phyloP scores from a whole-genome alignment of 2,888 invertebrate genomes.

The Nymphalis urticae region DNA sequence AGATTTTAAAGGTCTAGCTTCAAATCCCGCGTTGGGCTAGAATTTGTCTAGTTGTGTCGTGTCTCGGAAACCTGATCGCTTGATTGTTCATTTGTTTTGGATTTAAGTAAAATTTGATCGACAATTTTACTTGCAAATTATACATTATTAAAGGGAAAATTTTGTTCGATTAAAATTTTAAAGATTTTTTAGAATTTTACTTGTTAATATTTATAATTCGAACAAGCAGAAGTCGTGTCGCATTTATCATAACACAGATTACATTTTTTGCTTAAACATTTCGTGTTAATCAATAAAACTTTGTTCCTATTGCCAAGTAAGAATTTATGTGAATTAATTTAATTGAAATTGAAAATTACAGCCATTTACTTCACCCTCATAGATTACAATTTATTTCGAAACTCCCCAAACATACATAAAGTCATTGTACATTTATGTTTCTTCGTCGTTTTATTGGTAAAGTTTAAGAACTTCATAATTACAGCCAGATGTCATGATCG shows the following conservation, averaged over 20 bases:
- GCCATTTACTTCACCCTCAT: not conserved
- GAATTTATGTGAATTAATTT: not conserved
- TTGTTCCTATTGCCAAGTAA: not conserved
- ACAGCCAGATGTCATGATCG: conserved; percentile 9
- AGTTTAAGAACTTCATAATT: conserved; percentile 8
- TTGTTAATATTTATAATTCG: not conserved
- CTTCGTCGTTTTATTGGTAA: conserved; percentile 8
- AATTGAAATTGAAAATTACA: conserved; percentile 2
- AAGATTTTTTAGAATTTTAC: too few species aligned
- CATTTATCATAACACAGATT: not conserved
- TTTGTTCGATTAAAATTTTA: too few species aligned
- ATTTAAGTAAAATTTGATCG: too few species aligned
- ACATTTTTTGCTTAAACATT: too few species aligned
- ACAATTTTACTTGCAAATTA: too few species aligned
- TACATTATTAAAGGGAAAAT: too few species aligned
- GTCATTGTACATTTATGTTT: conserved; percentile 7
- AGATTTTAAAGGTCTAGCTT: too few species aligned
- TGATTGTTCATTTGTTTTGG: too few species aligned
- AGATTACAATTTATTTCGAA: conserved; percentile 3
- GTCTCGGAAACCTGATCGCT: too few species aligned
- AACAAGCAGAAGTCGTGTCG: not conserved
- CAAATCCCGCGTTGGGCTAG: too few species aligned
- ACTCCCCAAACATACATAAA: not conserved
- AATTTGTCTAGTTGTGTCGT: too few species aligned
- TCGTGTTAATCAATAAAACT: too few species aligned